Conservation (phyloP, 2,797 vertebrate genomes). For the Ficedula albicollis region DNA sequence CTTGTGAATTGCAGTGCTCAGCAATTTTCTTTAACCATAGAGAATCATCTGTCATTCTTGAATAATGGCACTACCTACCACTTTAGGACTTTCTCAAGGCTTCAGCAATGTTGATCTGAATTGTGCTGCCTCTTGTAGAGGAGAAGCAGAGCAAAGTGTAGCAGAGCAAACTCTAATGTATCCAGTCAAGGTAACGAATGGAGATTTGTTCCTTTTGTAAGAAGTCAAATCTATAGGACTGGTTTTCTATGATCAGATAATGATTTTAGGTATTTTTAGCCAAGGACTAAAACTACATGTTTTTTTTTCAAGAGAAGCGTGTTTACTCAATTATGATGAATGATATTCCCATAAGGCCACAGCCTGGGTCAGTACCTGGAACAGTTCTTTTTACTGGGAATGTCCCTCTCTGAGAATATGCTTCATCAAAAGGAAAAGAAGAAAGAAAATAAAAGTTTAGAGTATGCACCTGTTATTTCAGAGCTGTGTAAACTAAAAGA, state of each 20-base stretch:
- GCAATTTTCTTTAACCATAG: not conserved
- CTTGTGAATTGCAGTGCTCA: conserved; percentile 1
- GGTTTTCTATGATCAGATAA: not conserved
- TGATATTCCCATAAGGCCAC: not conserved
- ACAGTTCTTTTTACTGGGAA: not conserved
- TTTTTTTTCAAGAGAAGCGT: not conserved
- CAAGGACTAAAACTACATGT: not conserved
- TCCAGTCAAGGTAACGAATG: not conserved
- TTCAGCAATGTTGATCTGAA: not conserved
- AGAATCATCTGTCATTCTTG: conserved; percentile 35
- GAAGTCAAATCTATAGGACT: not conserved
- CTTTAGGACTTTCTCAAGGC: conserved; percentile 38
- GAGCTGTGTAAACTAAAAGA: not conserved
- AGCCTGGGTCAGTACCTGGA: not conserved
- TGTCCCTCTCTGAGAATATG: not conserved
- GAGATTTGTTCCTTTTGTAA: not conserved
- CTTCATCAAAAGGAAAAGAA: not conserved
- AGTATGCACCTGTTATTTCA: not conserved
- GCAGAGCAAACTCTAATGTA: not conserved
- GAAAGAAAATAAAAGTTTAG: not conserved
- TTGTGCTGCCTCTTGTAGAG: not conserved
- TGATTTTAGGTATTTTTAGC: not conserved
- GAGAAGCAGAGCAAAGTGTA: not conserved
- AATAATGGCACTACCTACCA: not conserved
- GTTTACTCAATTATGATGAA: not conserved